Percentiles rank a stretch among this genome's conserved stretches.
phyloP scores from a whole-genome alignment of 1,140 invertebrate species.

The Cydia fagiglandana region DNA sequence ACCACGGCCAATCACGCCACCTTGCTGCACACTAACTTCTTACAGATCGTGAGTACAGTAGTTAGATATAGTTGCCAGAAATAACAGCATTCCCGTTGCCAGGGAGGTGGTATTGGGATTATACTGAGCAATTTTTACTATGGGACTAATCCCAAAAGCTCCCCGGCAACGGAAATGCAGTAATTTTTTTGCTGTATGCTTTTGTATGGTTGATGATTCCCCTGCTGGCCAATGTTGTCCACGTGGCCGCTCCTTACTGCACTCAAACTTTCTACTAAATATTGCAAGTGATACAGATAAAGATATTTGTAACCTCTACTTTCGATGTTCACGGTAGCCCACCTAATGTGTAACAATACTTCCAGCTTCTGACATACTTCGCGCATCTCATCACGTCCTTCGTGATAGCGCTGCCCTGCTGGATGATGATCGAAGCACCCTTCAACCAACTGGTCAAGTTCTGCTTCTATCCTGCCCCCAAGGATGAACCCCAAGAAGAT shows the following conservation, averaged over 20 bases:
- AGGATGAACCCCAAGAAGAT: neutral
- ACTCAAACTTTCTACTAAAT: no score
- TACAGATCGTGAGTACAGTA: constrained; percentile 34
- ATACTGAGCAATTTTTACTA: neutral
- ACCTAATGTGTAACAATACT: neutral
- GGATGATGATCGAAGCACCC: constrained; percentile 25
- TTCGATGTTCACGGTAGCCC: neutral
- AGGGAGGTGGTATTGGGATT: no score
- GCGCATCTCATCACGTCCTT: neutral
- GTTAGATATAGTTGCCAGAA: no score
- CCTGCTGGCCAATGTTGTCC: no score
- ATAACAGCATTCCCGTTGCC: no score
- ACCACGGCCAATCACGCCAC: constrained; percentile 17
- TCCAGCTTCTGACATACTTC: neutral
- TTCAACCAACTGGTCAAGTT: constrained; percentile 20
- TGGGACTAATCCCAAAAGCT: no score
- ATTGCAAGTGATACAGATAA: no score
- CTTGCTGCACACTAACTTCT: neutral
- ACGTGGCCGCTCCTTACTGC: no score
- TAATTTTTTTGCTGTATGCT: no score
- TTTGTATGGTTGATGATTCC: no score
- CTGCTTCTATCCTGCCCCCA: neutral
- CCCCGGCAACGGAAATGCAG: no score
- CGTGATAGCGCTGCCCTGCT: neutral
- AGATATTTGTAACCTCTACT: neutral